Evolutionary conservation across 2,888 invertebrate genomes (phyloP), one percentile per base, ranked within the genome.

Genomic region (Liodrosophila aerea): DNA sequence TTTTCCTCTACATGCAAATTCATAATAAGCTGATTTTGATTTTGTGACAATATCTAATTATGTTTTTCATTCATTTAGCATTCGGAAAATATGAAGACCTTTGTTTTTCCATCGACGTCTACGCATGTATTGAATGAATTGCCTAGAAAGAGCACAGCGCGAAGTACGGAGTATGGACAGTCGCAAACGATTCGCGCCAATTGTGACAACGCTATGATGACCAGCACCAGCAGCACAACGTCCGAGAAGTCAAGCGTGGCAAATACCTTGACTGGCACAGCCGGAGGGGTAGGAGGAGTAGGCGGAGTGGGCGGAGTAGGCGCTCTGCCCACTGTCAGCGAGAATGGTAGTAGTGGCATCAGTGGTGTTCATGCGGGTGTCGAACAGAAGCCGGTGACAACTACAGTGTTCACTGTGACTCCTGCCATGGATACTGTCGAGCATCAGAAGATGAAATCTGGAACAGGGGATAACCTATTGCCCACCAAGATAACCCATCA

Each of bases 41-140:
- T n/a, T n/a, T n/a, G n/a, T n/a, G n/a, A n/a, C n/a, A n/a, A n/a
- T n/a, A n/a, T n/a, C n/a, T n/a, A n/a, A n/a, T n/a, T 22, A 22
- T 22, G 22, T 22, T 44, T 13, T 49, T 2, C 18, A 11, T 40
- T 47, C 91, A 7, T 8, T 11, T 91, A 94, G 94, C 94, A 94
- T 90, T 94, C 95, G 91, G 94, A 94, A 91, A 93, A 78, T 67
- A 67, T 94, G 91, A 94, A 93, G 90, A 93, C 93, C 90, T 93
- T 93, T 89, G 93, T 93, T 88, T 94, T 93, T 89, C 92, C 92
- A 88, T 91, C 92, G 87, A 92, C 93, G 87, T 92, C 93, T 89
- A 87, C 88, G 76, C 89, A 89, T 71, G 82, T 87, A 72, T 83
- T 86, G 64, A 88, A 87, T 76, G 85, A 89, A 68, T 86, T 88